Conservation (phyloP, 2,797 vertebrate species). For the Uromys caudimaculatus region DNA sequence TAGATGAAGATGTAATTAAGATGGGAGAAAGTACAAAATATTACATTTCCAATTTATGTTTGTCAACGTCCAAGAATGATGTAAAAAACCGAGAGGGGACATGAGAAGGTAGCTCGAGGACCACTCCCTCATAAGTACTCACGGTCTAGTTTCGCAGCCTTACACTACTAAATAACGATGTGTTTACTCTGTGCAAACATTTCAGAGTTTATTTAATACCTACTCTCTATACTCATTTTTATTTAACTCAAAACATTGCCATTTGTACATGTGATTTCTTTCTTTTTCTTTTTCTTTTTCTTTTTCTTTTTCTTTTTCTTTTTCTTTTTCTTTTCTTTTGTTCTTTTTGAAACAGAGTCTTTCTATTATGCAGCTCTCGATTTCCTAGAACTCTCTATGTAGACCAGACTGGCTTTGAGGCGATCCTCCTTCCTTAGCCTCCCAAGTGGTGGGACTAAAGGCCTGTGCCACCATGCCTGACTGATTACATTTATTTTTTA, state of each 20-base stretch:
- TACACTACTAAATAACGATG: slow-evolving; percentile 25
- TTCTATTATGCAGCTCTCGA: neutral
- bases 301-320: neutral
- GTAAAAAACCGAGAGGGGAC: neutral
- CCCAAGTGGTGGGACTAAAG: neutral
- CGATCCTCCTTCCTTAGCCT: neutral
- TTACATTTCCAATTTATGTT: slow-evolving; percentile 11
- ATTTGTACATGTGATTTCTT: slow-evolving; percentile 28
- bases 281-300: neutral
- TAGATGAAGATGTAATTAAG: neutral
- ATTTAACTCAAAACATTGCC: slow-evolving; percentile 45
- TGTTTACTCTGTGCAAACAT: slow-evolving; percentile 43
- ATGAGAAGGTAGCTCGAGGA: neutral
- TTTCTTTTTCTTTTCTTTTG: neutral
- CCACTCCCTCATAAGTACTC: neutral
- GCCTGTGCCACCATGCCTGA: neutral
- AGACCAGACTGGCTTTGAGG: neutral
- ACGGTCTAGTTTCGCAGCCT: neutral
- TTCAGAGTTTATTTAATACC: slow-evolving; percentile 34
- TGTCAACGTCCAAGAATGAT: neutral
- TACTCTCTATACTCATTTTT: neutral
- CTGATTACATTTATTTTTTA: neutral
- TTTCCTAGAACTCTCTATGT: neutral
- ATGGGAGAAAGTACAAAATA: neutral
- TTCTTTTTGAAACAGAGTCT: neutral